Percentiles rank a stretch among this genome's conserved stretches.
Evolutionary conservation across 2,888 invertebrate genomes (phyloP).

Genomic region (Latheticus oryzae): DNA sequence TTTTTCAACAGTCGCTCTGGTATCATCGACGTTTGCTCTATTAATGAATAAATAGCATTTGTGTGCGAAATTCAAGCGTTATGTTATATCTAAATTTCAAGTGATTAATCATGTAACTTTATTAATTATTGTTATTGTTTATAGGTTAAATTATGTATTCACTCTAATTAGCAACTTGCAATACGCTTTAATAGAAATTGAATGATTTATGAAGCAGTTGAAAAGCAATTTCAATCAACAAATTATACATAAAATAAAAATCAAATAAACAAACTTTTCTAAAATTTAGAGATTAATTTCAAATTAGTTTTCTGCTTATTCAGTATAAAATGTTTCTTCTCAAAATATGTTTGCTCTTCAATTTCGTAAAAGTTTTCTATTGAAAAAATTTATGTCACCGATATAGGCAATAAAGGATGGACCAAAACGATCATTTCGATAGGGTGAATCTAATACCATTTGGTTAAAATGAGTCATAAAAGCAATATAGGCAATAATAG

Average conservation of each 20-base stretch:
- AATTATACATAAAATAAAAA: too few species aligned
- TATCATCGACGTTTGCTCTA: conserved; percentile 16
- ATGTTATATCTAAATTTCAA: conserved; percentile 20
- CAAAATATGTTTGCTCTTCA: too few species aligned
- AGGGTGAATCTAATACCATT: conserved; percentile 34
- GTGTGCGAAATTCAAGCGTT: conserved; percentile 8
- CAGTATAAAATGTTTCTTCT: too few species aligned
- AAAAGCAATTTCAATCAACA: too few species aligned
- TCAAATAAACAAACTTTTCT: too few species aligned
- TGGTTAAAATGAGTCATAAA: conserved; percentile 40
- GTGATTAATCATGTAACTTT: conserved; percentile 31
- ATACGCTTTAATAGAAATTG: conserved; percentile 12
- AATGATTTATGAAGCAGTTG: conserved; percentile 17
- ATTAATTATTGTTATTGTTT: conserved; percentile 26
- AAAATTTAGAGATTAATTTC: too few species aligned
- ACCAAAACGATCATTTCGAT: conserved; percentile 26
- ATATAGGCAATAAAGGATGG: conserved; percentile 28
- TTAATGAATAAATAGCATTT: conserved; percentile 21
- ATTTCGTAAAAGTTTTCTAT: conserved; percentile 5
- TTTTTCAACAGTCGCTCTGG: conserved; percentile 9
- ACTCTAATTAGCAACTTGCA: conserved; percentile 16
- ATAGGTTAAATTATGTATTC: conserved; percentile 12
- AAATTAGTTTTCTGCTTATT: too few species aligned
- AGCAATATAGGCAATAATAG: conserved; percentile 46
- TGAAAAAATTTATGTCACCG: conserved; percentile 10